Evolutionary conservation across 2,888 invertebrate species (phyloP), one percentile per base, ranked within the genome.

Genomic region (Cremastinae sp.): DNA sequence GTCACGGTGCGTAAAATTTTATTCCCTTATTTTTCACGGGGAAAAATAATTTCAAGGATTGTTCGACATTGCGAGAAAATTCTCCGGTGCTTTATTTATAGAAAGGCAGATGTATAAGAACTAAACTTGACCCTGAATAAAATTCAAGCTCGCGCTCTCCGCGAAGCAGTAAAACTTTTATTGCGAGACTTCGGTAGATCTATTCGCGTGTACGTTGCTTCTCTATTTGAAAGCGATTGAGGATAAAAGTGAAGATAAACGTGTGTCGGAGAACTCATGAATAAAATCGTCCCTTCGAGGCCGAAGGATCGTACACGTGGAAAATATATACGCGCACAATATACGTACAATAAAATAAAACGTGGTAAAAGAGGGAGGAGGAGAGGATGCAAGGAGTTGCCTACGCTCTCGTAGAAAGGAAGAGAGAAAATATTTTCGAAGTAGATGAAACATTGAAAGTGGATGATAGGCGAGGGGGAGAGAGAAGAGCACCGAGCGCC

Each of bases 361-460:
- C 10, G 22, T 28, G 5, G 28, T 5, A 14, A 22, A 18, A 45
- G 18, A 58, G 53, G 35, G 62, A n/a, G 53, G 66, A 59, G 55
- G 22, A 58, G 8, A 14, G 47, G 22, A 16, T 20, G 22, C 22
- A 22, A 43, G 53, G 35, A 47, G 53, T 69, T 72, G 58, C 68
- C 69, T 75, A 14, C 43, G 22, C 39, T 66, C 55, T 1, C 51
- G 49, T 43, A 9, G 35, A 55, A 2, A 28, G 5, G 28, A 62
- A 35, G 49, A 49, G 66, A 66, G 51, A 59, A 58, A 28, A 62
- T 49, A 41, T 71, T 41, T 75, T 75, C 62, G 39, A 59, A 39
- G 58, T 58, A 61, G 61, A 58, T 53, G 72, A 73, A 73, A 73
- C 75, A 68, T 73, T 72, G 75, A 76, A 72, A 68, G 72, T 76